Base-by-base conservation (phyloP, 2,797 vertebrate species). In the Pangasius krempfi region DNA sequence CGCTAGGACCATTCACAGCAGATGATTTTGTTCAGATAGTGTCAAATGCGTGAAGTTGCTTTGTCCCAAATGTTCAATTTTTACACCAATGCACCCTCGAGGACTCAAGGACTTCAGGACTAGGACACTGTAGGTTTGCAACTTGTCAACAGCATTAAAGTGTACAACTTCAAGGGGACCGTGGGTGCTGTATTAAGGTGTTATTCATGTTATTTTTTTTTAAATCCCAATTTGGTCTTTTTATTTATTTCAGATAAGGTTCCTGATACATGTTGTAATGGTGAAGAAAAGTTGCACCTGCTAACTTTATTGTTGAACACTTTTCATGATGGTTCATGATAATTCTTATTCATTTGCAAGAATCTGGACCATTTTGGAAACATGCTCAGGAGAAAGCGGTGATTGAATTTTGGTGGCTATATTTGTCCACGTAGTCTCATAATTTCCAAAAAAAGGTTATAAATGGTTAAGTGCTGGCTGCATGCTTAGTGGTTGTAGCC, bases 141-240 rank as follows among this genome's bases (percentile, higher is more conserved):
- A 7, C 79, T 81, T 81, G 56, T 81, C 79, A 84, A 10, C 81
- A 50, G 6, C 81, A 20, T 84, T 30, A 47, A 50, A 66, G 56
- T 4, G 58, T 4, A 18, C 3, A 16, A 60, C 33, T 66, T 30
- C 5, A 64, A 0, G 4, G 40, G 58, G 22, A 60, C 54, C 54
- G 12, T 0, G 12, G 1, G 9, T 60, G 16, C 78, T 54, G 50
- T 13, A 20, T 27, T 12, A 27, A 27, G 10, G 40, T 44, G 18
- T 20, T 75, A 40, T 20, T 12, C 8, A 2, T 14, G 54, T 16
- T 54, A 8, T 54, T 16, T 16, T 54, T n/a, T n/a, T n/a, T 64
- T 9, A 27, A 64, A 66, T 16, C n/a, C 64, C n/a, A 6, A 44
- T 44, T 75, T 27, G 10, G 22, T 47, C 8, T 76, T 54, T 54